Percentiles rank a stretch among this genome's conserved stretches.
phyloP scores from a whole-genome alignment of 2,888 invertebrate species.

The Sesia bembeciformis region DNA sequence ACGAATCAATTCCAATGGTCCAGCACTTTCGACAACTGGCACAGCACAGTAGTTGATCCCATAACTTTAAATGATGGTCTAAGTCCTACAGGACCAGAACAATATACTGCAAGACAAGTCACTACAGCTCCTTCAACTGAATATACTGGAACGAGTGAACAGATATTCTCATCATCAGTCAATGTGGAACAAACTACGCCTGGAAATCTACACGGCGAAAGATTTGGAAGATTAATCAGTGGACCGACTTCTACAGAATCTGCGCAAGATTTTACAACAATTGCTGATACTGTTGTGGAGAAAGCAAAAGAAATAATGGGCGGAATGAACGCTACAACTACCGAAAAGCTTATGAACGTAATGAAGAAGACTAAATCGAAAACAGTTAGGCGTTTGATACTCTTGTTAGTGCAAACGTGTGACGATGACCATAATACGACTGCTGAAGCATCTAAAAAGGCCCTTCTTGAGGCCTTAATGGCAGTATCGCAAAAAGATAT shows the following conservation, averaged over 20 bases:
- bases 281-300: conserved; percentile 77
- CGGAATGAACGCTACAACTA: conserved; percentile 82
- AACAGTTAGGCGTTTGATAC: conserved; percentile 81
- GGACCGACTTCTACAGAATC: conserved; percentile 57
- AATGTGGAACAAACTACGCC: conserved; percentile 37
- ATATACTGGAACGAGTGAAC: conserved; percentile 38
- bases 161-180: conserved; percentile 39
- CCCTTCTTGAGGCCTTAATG: conserved; percentile 79
- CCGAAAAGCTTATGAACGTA: conserved; percentile 82
- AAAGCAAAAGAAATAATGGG: conserved; percentile 85
- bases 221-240: conserved; percentile 46
- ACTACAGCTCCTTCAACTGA: conserved; percentile 33
- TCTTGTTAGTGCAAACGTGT: conserved; percentile 85
- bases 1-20: conserved; percentile 69
- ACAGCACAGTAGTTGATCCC: conserved; percentile 82
- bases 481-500: conserved; percentile 75
- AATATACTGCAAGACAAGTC: conserved; percentile 25
- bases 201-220: conserved; percentile 29
- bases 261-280: conserved; percentile 77
- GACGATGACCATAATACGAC: conserved; percentile 82
- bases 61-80: conserved; percentile 81
- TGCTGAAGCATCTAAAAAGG: conserved; percentile 80
- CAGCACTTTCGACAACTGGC: conserved; percentile 72
- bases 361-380: conserved; percentile 89
- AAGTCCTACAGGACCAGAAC: conserved; percentile 45